Conservation (phyloP, 1,140 invertebrate genomes). For the Uloborus diversus region DNA sequence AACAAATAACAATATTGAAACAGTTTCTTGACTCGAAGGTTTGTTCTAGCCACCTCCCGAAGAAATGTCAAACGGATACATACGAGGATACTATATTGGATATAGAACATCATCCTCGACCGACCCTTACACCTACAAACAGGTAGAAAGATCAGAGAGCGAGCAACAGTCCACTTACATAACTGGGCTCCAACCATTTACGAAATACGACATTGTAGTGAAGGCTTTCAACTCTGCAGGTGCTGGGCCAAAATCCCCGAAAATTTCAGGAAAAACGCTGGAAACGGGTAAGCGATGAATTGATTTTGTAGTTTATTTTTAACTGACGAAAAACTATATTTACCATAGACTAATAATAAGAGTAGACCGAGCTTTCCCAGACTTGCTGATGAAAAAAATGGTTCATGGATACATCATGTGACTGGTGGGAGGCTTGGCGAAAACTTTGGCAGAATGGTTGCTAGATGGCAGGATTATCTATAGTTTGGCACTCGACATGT, state of each 20-base stretch:
- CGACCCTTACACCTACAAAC: slow-evolving; percentile 61
- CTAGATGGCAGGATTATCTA: too few relatives aligned
- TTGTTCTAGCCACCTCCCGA: slow-evolving; percentile 74
- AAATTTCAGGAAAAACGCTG: slow-evolving; percentile 77
- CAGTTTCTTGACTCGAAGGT: too few relatives aligned
- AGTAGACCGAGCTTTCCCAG: too few relatives aligned
- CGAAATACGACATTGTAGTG: slow-evolving; percentile 64
- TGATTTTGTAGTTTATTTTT: too few relatives aligned
- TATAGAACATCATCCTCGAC: slow-evolving; percentile 47
- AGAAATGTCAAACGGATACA: slow-evolving; percentile 76
- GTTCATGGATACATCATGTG: too few relatives aligned
- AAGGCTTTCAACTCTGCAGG: slow-evolving; percentile 67
- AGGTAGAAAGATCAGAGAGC: slow-evolving; percentile 39
- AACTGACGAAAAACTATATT: too few relatives aligned
- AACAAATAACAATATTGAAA: too few relatives aligned
- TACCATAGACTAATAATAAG: too few relatives aligned
- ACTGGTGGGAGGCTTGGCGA: too few relatives aligned
- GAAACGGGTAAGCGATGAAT: slow-evolving; percentile 67
- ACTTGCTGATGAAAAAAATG: too few relatives aligned
- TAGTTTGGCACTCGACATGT: too few relatives aligned
- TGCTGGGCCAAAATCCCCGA: slow-evolving; percentile 77
- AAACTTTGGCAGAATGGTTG: too few relatives aligned
- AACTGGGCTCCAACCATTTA: slow-evolving; percentile 63
- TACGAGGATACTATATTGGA: slow-evolving; percentile 65
- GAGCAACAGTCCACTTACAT: slow-evolving; percentile 32